Base-by-base conservation (phyloP, 2,888 invertebrate species). In the Copidosoma aretas region DNA sequence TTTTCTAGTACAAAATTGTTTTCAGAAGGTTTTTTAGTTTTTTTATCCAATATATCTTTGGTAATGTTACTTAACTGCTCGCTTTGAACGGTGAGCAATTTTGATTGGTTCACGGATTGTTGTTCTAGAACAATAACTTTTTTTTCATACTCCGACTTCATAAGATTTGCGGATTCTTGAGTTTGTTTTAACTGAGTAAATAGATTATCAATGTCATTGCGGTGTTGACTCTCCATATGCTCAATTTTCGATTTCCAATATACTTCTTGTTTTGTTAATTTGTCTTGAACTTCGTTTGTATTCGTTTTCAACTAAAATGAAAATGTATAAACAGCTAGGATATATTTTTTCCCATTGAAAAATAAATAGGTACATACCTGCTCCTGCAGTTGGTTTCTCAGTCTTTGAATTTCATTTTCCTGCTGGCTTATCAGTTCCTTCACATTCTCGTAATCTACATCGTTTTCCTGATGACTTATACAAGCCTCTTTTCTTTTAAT, bases 401-500 rank as follows among this genome's bases (percentile, higher is more conserved):
- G 76, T 67, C 79, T 77, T 51, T 81, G 74, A 76, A 89, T 86
- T 83, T 88, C 87, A 59, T 80, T 79, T 59, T 87, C 87, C 76
- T 88, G 88, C 70, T 86, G 83, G 74, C 83, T 84, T 67, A 88
- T 84, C 24, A 86, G 84, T 60, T 80, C 79, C 64, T 86, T 84
- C 22, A 87, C 75, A 68, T 85, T 81, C 58, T 83, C 81, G 75
- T 85, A 85, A 76, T 82, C 80, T 62, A 79, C 79, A 3, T 80
- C 74, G 51, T 84, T 84, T 43, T 80, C 82, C 61, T 76, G 67
- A 21, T 72, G 65, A 12, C 62, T 69, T 8, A 54, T 46, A 24
- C 56, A 57, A 15, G 64, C 73, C 1, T 73, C 75, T 12, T 75
- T 77, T 17, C 73, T 72, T 62, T 75, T 79, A 49, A 79, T 75